Evolutionary conservation across 2,113 vertebrate genomes (phyloP), one percentile per base, ranked within the genome.

Genomic region (Podiceps cristatus): DNA sequence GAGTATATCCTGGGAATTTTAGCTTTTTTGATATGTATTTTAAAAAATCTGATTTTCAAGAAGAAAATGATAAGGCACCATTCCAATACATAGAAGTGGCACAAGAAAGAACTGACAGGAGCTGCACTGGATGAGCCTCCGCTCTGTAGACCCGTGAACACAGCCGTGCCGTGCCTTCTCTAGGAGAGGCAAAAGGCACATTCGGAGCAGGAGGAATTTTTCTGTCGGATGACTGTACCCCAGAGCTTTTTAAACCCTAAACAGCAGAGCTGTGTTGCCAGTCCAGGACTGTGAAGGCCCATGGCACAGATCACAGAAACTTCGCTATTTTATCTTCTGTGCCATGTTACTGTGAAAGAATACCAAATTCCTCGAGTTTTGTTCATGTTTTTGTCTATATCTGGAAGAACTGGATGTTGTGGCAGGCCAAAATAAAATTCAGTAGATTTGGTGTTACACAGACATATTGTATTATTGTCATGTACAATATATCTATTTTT

Each of bases 131-230:
- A 10, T 33, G 28, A 50, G 23, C 13, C 11, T 86, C 13, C 33
- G 12, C 37, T 33, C 55, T 75, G 44, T 15, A 37, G 58, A 33
- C 27, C 50, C 3, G 0, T 27, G 14, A 60, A 9, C 10, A 29
- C 1, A 63, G 19, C 50, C 66, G 3, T 23, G 17, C 29, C 24
- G 5, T 58, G 77, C 24, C 31, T 60, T 44, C 66, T 63, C 8
- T 33, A 10, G 0, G 1, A 60, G 44, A 75, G 9, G 52, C 33
- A 79, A 75, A 78, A 31, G 31, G 33, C 13, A 50, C 0, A 0
- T 27, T 73, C 58, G 47, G 11, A 72, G 62, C 28, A 72, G 28
- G 9, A 63, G 19, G 44, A 90, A 15, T 37, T 82, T 55, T 79
- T 85, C 69, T 81, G 9, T 40, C 4, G 2, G 37, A 29, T 27